These are phyloP conservation scores for Myopa tessellatipennis DNA, from an alignment of 2,888 invertebrate genomes.

Conservation along the genomic window DNA sequence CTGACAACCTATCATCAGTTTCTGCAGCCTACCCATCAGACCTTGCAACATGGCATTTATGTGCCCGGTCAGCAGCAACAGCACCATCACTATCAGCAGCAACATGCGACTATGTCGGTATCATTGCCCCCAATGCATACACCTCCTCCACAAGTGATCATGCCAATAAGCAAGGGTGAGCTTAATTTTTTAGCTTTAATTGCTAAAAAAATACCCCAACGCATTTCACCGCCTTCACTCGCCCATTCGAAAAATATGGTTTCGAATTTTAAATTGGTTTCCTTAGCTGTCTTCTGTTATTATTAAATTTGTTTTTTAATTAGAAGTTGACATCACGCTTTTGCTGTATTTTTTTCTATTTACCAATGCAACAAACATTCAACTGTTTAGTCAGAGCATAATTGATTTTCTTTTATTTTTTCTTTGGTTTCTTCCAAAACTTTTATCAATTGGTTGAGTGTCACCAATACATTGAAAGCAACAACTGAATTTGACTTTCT, in stretches of 20 bases:
- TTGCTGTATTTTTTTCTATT: conserved; percentile 1
- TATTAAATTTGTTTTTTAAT: conserved; percentile 6
- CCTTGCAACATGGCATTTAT: conserved; percentile 27
- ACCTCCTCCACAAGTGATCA: conserved; percentile 54
- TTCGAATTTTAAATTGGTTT: conserved; percentile 40
- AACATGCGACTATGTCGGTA: conserved; percentile 38
- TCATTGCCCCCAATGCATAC: conserved; percentile 28
- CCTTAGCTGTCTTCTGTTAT: not conserved
- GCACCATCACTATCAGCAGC: conserved; percentile 47
- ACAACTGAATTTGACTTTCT: no score
- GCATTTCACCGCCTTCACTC: conserved; percentile 40
- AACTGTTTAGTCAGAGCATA: not conserved
- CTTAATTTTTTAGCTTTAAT: conserved; percentile 56
- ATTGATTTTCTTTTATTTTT: not conserved
- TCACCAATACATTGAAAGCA: no score
- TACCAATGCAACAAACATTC: conserved; percentile 4
- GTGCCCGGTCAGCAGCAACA: conserved; percentile 49
- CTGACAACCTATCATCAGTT: conserved; percentile 39
- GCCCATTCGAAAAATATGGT: conserved; percentile 35
- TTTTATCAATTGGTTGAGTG: not conserved
- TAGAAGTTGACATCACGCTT: conserved; percentile 26
- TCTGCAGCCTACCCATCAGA: conserved; percentile 35
- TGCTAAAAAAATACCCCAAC: conserved; percentile 49
- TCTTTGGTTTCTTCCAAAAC: not conserved
- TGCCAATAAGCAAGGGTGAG: conserved; percentile 63